Conservation (phyloP, 2,888 invertebrate species). For the Venustoraphidia nigricollis region DNA sequence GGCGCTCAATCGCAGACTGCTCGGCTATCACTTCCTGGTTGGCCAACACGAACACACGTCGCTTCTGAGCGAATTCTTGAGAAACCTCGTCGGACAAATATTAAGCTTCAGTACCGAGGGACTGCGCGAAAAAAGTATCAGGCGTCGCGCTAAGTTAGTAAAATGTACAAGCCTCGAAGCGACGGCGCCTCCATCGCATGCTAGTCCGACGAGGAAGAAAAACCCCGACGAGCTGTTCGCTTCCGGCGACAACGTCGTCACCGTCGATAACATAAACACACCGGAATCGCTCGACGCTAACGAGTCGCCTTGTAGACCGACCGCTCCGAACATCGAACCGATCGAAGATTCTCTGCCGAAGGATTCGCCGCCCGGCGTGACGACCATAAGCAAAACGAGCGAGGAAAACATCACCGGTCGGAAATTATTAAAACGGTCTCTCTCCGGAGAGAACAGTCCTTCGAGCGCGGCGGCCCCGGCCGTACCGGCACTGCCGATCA, state of each 20-base stretch:
- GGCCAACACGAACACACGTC: constrained; percentile 74
- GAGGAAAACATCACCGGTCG: constrained; percentile 3
- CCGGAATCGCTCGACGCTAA: no score
- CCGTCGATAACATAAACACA: no score
- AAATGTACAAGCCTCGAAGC: constrained; percentile 28
- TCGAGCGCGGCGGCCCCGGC: constrained; percentile 23
- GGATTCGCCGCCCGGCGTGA: no score
- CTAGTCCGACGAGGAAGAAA: constrained; percentile 29
- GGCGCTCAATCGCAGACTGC: constrained; percentile 56
- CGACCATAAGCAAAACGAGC: neutral
- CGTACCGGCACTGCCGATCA: constrained; percentile 32
- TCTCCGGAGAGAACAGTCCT: constrained; percentile 5
- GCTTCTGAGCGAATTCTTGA: constrained; percentile 71
- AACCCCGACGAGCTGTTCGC: constrained; percentile 1
- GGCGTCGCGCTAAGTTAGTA: constrained; percentile 13
- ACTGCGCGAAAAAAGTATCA: constrained; percentile 27
- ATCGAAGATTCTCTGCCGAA: no score
- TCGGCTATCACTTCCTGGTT: constrained; percentile 81
- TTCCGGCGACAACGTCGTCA: constrained; percentile 5
- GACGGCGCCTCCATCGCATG: constrained; percentile 35
- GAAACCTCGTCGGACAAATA: constrained; percentile 72
- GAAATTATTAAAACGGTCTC: constrained; percentile 4
- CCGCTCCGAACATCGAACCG: no score
- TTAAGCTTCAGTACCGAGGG: constrained; percentile 47
- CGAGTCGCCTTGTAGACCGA: no score